Evolutionary conservation across 2,797 vertebrate species (phyloP).

Genomic region (Poecilia gillii): DNA sequence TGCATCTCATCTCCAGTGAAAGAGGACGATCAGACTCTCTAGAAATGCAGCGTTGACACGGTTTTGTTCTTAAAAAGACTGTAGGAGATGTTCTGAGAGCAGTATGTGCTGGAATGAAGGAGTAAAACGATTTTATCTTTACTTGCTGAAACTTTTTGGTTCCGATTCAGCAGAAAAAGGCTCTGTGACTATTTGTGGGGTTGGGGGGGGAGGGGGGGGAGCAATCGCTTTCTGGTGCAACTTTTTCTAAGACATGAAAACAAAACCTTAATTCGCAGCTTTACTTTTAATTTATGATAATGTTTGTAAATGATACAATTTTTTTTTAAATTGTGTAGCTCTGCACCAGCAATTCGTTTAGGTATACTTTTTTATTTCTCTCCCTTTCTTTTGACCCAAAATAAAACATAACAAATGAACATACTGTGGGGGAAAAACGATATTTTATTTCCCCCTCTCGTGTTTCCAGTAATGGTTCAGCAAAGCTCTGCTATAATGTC

Average conservation of each 20-base stretch:
- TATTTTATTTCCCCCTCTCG: not conserved
- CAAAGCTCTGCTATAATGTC: conserved; percentile 36
- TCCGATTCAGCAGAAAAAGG: not conserved
- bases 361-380: not conserved
- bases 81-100: not conserved
- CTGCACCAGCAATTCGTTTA: not conserved
- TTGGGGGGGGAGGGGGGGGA: no score
- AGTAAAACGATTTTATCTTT: not conserved
- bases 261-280: not conserved
- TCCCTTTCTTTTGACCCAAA: not conserved
- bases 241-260: not conserved
- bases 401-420: conserved; percentile 12
- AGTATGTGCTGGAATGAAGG: not conserved
- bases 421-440: not conserved
- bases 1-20: not conserved
- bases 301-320: not conserved
- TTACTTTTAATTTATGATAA: no score
- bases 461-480: conserved; percentile 15
- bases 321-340: not conserved
- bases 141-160: not conserved
- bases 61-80: not conserved
- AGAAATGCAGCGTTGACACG: not conserved
- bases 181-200: not conserved
- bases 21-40: not conserved
- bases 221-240: not conserved